Evolutionary conservation across 2,797 vertebrate genomes (phyloP).

Genomic region (Tympanoctomys barrerae): DNA sequence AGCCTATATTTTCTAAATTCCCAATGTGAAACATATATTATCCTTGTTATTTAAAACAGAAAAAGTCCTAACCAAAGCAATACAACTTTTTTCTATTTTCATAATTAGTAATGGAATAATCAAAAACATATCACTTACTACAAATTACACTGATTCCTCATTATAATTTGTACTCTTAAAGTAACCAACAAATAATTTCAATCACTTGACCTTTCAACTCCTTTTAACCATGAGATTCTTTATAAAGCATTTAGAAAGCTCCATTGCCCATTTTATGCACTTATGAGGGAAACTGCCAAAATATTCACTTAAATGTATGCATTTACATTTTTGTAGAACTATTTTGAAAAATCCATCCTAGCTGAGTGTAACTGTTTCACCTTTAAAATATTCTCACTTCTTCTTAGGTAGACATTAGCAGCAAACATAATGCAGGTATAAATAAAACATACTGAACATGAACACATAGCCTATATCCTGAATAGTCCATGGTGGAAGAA

Average conservation of each 20-base stretch:
- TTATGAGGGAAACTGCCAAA: constrained; percentile 77
- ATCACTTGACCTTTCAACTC: constrained; percentile 74
- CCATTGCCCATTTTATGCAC: constrained; percentile 76
- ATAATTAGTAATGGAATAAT: constrained; percentile 52
- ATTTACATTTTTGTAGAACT: constrained; percentile 81
- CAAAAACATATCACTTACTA: not conserved
- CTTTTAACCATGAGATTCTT: constrained; percentile 77
- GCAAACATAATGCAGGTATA: constrained; percentile 38
- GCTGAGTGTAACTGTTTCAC: constrained; percentile 69
- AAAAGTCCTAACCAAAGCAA: constrained; percentile 33
- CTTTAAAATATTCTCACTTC: constrained; percentile 78
- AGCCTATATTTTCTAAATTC: constrained; percentile 7
- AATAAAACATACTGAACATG: constrained; percentile 53
- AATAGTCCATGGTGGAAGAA: constrained; percentile 80
- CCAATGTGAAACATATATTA: not conserved
- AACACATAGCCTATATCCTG: constrained; percentile 68
- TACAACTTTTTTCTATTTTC: constrained; percentile 4
- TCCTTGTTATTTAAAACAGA: not conserved
- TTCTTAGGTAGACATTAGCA: constrained; percentile 77
- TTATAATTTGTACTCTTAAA: constrained; percentile 73
- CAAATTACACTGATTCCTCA: constrained; percentile 55
- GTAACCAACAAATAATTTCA: constrained; percentile 76
- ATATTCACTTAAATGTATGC: constrained; percentile 70
- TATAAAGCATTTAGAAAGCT: constrained; percentile 72
- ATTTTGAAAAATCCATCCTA: constrained; percentile 72